These are phyloP conservation scores for Percina caprodes DNA, from an alignment of 2,113 vertebrate genomes.

Conservation along the genomic window DNA sequence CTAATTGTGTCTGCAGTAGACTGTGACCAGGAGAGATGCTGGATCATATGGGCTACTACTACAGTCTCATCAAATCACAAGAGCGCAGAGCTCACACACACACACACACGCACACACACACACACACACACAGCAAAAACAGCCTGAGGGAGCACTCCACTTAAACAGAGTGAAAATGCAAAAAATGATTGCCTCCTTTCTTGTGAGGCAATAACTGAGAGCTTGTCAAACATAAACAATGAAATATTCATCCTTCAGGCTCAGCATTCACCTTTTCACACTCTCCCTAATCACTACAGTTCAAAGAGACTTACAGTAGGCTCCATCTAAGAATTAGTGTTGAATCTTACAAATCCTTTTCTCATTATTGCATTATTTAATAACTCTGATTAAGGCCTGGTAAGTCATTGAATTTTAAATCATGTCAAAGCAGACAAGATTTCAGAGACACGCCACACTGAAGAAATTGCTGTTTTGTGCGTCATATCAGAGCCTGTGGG, in stretches of 20 bases:
- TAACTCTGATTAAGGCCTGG: neutral
- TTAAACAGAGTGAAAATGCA: slow-evolving; percentile 30
- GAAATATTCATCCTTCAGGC: slow-evolving; percentile 37
- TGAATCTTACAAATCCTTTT: neutral
- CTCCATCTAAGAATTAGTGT: neutral
- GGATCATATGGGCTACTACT: neutral
- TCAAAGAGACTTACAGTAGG: slow-evolving; percentile 14
- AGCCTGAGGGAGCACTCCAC: slow-evolving; percentile 44
- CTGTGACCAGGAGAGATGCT: neutral
- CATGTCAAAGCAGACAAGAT: neutral
- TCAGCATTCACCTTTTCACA: slow-evolving; percentile 23
- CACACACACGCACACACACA: too few relatives aligned
- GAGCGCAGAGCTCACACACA: neutral
- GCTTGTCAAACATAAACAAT: slow-evolving; percentile 58
- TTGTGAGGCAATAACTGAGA: slow-evolving; percentile 41
- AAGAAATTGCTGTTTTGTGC: neutral
- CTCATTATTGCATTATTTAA: neutral
- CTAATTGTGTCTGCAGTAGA: neutral
- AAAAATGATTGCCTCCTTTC: slow-evolving; percentile 20
- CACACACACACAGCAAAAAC: neutral
- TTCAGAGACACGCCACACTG: neutral
- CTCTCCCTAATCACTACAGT: slow-evolving; percentile 9
- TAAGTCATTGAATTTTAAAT: neutral
- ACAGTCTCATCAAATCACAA: neutral
- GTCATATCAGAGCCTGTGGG: slow-evolving; percentile 1